phyloP scores from a whole-genome alignment of 2,888 invertebrate species.

The Spodoptera exigua region DNA sequence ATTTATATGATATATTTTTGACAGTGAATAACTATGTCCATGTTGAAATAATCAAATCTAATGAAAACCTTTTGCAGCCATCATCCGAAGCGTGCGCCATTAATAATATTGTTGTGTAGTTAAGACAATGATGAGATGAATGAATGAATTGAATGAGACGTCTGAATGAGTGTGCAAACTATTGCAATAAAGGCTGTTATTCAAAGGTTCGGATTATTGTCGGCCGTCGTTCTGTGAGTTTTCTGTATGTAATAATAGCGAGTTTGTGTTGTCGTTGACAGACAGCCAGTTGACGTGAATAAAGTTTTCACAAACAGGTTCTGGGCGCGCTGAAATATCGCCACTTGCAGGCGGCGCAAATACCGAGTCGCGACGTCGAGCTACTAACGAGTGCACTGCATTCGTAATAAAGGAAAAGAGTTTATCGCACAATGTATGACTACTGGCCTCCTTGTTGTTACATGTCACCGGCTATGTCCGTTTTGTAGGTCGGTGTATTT shows the following conservation, averaged over 20 bases:
- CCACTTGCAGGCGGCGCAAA: constrained; percentile 81
- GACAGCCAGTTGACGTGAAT: constrained; percentile 76
- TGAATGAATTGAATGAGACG: constrained; percentile 42
- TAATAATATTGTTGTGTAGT: constrained; percentile 44
- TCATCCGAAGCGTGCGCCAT: constrained; percentile 29
- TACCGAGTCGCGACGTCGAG: constrained; percentile 66
- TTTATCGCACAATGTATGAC: constrained; percentile 62
- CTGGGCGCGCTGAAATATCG: constrained; percentile 74
- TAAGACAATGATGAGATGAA: constrained; percentile 34
- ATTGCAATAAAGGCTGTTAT: constrained; percentile 54
- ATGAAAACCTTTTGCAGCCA: constrained; percentile 36
- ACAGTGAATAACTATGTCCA: constrained; percentile 42
- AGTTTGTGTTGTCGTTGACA: constrained; percentile 71
- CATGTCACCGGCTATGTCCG: constrained; percentile 36
- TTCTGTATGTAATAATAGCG: constrained; percentile 64
- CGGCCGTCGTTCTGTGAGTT: constrained; percentile 57
- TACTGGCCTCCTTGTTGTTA: constrained; percentile 40
- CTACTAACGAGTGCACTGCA: constrained; percentile 64
- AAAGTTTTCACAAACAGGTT: constrained; percentile 80
- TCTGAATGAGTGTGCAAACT: constrained; percentile 55
- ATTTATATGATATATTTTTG: constrained; percentile 45
- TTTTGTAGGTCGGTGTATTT: constrained; percentile 18
- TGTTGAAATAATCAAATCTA: constrained; percentile 36
- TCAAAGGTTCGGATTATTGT: constrained; percentile 55
- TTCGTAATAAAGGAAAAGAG: constrained; percentile 64